Evolutionary conservation across 2,888 invertebrate genomes (phyloP), one percentile per base, ranked within the genome.

Genomic region (Macrophya alboannulata): DNA sequence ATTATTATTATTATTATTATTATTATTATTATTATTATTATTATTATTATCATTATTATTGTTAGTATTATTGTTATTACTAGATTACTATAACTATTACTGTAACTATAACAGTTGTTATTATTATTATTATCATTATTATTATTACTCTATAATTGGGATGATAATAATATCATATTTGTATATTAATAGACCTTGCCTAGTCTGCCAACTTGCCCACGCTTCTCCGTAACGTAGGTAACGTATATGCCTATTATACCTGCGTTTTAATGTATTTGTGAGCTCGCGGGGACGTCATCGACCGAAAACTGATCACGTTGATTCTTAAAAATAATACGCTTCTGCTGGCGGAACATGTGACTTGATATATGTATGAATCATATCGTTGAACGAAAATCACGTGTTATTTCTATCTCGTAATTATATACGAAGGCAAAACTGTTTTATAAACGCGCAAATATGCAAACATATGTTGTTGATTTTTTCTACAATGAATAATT

Each of bases 291-390:
- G 51, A 77, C 77, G 77, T 77, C 77, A 77, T 77, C 77, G 77
- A 77, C 51, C 55, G 77, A 77, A 77, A 77, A 77, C 55, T 37
- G 77, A 77, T 77, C 55, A 51, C 77, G 77, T 77, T 77, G 48
- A 55, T 55, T 51, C 17, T 48, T 9, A 15, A 51, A 77, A 51
- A 77, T 51, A 77, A 77, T 37, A 45, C 74, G 1, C 8, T 48
- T 31, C 9, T 31, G 31, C 9, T 51, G 48, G 4, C 55, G 17
- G 31, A 43, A 77, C 77, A 77, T 77, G 77, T 77, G 77, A 77
- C 77, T 55, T 31, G 31, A 51, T 9, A 68, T 15, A 31, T n/a
- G 31, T 31, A 55, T 77, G 77, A 51, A 77, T 48, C 37, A 51
- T 55, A 43, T 17, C 31, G n/a, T 31, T 31, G 37, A 77, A 51